These are phyloP conservation scores for Leucopternis melanops DNA, from an alignment of 2,113 vertebrate species.

Conservation along the genomic window DNA sequence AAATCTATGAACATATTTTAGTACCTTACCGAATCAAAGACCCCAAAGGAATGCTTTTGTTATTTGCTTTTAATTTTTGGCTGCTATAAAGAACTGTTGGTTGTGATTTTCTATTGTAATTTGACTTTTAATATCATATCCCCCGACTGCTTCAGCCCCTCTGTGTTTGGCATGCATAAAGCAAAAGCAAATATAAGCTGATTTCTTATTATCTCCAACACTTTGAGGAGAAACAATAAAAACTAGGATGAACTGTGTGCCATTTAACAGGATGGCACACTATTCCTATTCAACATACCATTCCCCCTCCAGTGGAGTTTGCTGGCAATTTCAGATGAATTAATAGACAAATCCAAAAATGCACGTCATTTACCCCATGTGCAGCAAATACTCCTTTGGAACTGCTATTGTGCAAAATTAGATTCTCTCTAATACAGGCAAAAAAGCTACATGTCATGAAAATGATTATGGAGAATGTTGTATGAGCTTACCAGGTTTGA, in stretches of 20 bases:
- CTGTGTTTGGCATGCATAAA: neutral
- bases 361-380: conserved; percentile 8
- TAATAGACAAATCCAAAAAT: conserved; percentile 33
- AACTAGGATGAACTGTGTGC: conserved; percentile 25
- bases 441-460: neutral
- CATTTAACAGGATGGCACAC: neutral
- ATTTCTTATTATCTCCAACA: conserved; percentile 50
- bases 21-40: neutral
- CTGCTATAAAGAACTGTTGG: neutral
- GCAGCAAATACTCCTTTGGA: conserved; percentile 16
- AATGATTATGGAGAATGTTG: neutral
- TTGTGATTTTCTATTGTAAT: conserved; percentile 12
- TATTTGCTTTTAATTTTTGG: conserved; percentile 54
- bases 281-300: neutral
- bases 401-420: conserved; percentile 29
- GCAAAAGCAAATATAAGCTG: conserved; percentile 36
- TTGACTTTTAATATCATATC: conserved; percentile 41
- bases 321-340: conserved; percentile 40
- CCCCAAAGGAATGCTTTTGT: neutral
- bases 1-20: neutral
- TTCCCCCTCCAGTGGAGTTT: neutral
- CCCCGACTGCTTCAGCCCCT: neutral
- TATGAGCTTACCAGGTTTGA: neutral
- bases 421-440: conserved; percentile 25
- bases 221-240: conserved; percentile 6